These are phyloP conservation scores for Scortum barcoo DNA, from an alignment of 2,113 vertebrate genomes.

Conservation along the genomic window DNA sequence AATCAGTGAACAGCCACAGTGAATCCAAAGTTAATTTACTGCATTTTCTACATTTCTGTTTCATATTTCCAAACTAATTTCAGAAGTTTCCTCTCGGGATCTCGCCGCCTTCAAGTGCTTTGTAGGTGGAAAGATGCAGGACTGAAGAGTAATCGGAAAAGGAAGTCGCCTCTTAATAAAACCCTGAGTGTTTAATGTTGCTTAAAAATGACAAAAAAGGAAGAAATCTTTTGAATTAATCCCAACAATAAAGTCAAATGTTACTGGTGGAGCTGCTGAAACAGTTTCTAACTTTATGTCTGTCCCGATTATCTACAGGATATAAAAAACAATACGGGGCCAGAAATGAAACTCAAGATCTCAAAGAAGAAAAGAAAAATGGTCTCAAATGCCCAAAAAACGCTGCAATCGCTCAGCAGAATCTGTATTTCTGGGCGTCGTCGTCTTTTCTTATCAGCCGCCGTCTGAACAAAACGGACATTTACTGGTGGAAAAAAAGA, in stretches of 20 bases:
- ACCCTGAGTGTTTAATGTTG: too few species aligned
- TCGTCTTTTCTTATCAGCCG: background rate
- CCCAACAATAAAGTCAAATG: background rate
- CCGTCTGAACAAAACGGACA: background rate
- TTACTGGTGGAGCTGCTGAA: background rate
- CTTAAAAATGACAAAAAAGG: too few species aligned
- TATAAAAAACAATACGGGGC: background rate
- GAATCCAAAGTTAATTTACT: too few species aligned
- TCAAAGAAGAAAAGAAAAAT: too few species aligned
- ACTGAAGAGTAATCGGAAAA: too few species aligned
- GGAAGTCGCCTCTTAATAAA: too few species aligned
- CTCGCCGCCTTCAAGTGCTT: too few species aligned
- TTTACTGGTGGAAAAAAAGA: background rate
- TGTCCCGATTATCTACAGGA: background rate
- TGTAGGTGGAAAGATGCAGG: too few species aligned
- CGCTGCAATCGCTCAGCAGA: fast-evolving
- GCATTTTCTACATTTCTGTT: too few species aligned
- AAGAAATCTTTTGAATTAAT: background rate
- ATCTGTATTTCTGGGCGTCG: background rate
- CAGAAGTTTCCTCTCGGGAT: too few species aligned
- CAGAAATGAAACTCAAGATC: background rate
- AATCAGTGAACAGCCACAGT: too few species aligned
- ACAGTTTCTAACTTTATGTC: background rate
- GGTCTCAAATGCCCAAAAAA: background rate
- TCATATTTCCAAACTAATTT: too few species aligned